phyloP scores from a whole-genome alignment of 1,140 invertebrate species.

The Patella vulgata region DNA sequence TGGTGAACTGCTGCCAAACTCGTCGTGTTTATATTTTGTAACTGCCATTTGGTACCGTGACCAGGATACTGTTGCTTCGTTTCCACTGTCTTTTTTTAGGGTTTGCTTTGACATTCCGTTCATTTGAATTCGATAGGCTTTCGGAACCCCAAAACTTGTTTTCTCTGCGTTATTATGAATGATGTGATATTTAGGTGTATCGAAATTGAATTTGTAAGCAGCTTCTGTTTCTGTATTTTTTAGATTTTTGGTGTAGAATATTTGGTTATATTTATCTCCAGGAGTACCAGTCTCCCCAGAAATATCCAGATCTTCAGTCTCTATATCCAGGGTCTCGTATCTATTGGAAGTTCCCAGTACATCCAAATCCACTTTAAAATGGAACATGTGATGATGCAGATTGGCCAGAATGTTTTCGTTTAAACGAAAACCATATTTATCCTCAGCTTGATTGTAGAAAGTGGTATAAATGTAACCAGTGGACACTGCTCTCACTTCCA shows the following conservation, averaged over 20 bases:
- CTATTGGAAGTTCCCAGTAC: constrained; percentile 42
- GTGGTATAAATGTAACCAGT: constrained; percentile 44
- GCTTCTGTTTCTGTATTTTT: constrained; percentile 11
- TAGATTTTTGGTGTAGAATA: not conserved
- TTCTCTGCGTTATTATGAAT: constrained; percentile 7
- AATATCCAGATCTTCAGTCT: constrained; percentile 2
- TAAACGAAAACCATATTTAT: constrained; percentile 33
- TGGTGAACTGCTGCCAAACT: constrained; percentile 47
- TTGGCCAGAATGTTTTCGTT: constrained; percentile 35
- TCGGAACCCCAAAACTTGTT: not conserved
- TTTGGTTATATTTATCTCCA: not conserved
- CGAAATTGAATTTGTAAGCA: constrained; percentile 18
- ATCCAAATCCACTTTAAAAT: constrained; percentile 52
- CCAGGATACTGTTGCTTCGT: constrained; percentile 47
- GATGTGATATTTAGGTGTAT: constrained; percentile 16
- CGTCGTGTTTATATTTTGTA: constrained; percentile 52
- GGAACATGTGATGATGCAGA: constrained; percentile 49
- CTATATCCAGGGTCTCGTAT: constrained; percentile 42
- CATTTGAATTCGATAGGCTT: constrained; percentile 17
- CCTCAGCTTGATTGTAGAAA: constrained; percentile 19
- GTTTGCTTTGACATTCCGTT: constrained; percentile 47
- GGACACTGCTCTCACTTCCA: constrained; percentile 40
- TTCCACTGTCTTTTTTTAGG: constrained; percentile 36
- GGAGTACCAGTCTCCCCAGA: too few relatives aligned
- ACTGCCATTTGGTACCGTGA: constrained; percentile 51